phyloP scores from a whole-genome alignment of 2,888 invertebrate genomes.

The Criorhina ranunculi region DNA sequence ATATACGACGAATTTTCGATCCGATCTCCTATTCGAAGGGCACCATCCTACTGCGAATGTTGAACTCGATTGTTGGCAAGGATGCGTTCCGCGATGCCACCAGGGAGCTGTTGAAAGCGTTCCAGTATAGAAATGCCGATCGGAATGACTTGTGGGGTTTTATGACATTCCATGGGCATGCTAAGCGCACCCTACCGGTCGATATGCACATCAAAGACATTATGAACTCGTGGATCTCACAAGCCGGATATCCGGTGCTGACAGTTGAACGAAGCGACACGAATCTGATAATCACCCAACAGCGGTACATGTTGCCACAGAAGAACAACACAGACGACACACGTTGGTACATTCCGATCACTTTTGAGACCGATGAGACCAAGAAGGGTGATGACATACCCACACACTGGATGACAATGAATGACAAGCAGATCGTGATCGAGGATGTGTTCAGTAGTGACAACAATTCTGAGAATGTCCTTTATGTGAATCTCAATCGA shows the following conservation, averaged over 20 bases:
- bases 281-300: slow-evolving; percentile 81
- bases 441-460: slow-evolving; percentile 80
- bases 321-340: slow-evolving; percentile 81
- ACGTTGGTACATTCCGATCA: slow-evolving; percentile 83
- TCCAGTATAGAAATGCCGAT: slow-evolving; percentile 87
- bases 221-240: slow-evolving; percentile 89
- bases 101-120: slow-evolving; percentile 85
- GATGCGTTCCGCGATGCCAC: slow-evolving; percentile 86
- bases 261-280: slow-evolving; percentile 85
- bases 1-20: slow-evolving; percentile 89
- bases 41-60: slow-evolving; percentile 90
- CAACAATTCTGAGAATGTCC: slow-evolving; percentile 80
- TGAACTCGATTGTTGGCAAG: slow-evolving; percentile 89
- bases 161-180: slow-evolving; percentile 86
- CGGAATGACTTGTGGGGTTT: slow-evolving; percentile 88
- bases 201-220: slow-evolving; percentile 86
- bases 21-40: slow-evolving; percentile 90
- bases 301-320: slow-evolving; percentile 82
- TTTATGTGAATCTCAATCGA: slow-evolving; percentile 85
- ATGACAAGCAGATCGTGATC: slow-evolving; percentile 81
- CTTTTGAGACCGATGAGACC: slow-evolving; percentile 82
- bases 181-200: slow-evolving; percentile 82
- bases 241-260: slow-evolving; percentile 89
- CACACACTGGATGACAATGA: slow-evolving; percentile 82
- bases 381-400: slow-evolving; percentile 81